Percentiles rank a stretch among this genome's conserved stretches.
phyloP scores from a whole-genome alignment of 2,888 invertebrate species.

The Leucophenga maculata region DNA sequence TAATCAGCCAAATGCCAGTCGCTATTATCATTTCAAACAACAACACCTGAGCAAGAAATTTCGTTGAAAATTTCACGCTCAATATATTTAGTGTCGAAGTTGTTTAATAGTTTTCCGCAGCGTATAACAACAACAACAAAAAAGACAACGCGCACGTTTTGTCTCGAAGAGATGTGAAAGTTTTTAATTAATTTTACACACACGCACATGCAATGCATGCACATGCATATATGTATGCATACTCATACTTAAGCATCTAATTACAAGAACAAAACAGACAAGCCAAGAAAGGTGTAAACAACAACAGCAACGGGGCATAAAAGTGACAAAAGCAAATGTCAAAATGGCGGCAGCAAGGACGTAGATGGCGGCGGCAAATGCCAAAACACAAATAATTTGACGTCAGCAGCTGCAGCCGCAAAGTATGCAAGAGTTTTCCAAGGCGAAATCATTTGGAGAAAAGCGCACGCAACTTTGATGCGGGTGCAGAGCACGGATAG shows the following conservation, averaged over 20 bases:
- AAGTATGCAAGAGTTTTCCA: conserved; percentile 57
- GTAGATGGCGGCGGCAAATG: conserved; percentile 33
- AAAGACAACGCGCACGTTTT: not conserved
- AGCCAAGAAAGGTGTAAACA: conserved; percentile 39
- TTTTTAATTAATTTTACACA: conserved; percentile 62
- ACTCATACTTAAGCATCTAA: conserved; percentile 56
- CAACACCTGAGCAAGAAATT: not conserved
- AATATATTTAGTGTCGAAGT: conserved; percentile 34
- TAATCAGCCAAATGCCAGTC: conserved; percentile 5
- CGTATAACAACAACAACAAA: not conserved
- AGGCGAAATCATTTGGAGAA: no score
- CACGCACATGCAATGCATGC: conserved; percentile 26
- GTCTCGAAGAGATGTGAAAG: conserved; percentile 43
- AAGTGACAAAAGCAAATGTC: conserved; percentile 18
- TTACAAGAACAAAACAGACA: conserved; percentile 40
- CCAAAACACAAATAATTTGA: conserved; percentile 49
- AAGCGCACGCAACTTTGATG: not conserved
- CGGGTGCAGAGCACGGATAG: not conserved
- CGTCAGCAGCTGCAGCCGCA: conserved; percentile 52
- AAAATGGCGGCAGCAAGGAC: conserved; percentile 42
- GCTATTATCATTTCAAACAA: no score
- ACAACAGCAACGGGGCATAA: not conserved
- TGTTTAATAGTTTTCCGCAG: conserved; percentile 20
- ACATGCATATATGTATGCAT: conserved; percentile 9
- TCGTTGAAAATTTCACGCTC: conserved; percentile 38